Evolutionary conservation across 2,113 vertebrate species (phyloP).

Genomic region (Thinocorus orbignyianus): DNA sequence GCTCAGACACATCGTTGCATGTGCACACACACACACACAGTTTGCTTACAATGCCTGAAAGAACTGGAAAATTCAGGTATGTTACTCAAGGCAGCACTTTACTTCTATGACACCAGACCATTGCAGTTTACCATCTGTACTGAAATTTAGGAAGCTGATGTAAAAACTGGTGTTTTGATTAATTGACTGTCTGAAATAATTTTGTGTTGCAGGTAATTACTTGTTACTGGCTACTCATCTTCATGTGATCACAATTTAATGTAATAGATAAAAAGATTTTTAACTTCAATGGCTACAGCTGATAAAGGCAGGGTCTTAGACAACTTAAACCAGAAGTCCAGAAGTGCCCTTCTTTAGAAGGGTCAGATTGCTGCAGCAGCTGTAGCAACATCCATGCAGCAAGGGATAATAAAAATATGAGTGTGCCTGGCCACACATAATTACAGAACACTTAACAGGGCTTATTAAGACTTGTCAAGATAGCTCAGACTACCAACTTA

Average conservation of each 20-base stretch:
- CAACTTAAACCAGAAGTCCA: neutral
- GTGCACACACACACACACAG: no score
- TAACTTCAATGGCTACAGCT: neutral
- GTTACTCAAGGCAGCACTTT: neutral
- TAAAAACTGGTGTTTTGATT: neutral
- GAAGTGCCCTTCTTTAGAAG: neutral
- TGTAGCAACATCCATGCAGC: neutral
- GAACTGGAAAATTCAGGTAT: neutral
- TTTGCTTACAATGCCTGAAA: neutral
- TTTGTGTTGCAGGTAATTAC: neutral
- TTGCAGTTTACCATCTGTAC: neutral
- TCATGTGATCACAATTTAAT: neutral
- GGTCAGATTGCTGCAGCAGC: neutral
- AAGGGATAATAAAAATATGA: neutral
- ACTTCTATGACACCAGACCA: neutral
- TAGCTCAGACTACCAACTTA: neutral
- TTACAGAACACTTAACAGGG: neutral
- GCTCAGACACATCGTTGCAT: neutral
- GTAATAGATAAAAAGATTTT: neutral
- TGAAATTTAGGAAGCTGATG: neutral
- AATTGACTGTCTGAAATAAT: neutral
- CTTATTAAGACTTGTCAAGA: neutral
- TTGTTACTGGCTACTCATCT: neutral
- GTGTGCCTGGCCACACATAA: neutral
- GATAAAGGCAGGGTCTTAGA: neutral